A percentile compares a stretch with the other conserved stretches of the same genome.
phyloP scores from a whole-genome alignment of 2,888 invertebrate species.

The Latrodectus hesperus region DNA sequence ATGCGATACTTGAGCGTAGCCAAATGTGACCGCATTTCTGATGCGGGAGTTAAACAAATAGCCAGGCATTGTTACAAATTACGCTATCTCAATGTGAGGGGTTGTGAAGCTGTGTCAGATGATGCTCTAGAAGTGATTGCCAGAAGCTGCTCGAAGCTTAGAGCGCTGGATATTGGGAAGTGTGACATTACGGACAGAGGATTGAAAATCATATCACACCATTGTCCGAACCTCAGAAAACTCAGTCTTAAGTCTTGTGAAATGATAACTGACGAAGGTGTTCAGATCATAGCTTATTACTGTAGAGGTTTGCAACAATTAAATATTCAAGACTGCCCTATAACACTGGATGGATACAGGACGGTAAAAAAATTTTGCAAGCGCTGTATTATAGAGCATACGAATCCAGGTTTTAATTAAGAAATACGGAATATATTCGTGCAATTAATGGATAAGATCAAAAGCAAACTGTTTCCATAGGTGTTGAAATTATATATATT shows the following conservation, averaged over 20 bases:
- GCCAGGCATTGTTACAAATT: slow-evolving; percentile 91
- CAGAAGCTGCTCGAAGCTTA: slow-evolving; percentile 86
- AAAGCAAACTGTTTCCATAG: too few relatives aligned
- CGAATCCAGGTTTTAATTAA: slow-evolving; percentile 87
- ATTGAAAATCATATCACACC: slow-evolving; percentile 78
- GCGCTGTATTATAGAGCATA: slow-evolving; percentile 93
- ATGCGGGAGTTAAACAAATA: slow-evolving; percentile 90
- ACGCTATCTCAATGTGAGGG: slow-evolving; percentile 89
- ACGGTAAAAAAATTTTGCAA: slow-evolving; percentile 95
- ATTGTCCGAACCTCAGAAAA: slow-evolving; percentile 83
- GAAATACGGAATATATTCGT: too few relatives aligned
- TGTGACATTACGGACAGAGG: slow-evolving; percentile 95
- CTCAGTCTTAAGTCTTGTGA: slow-evolving; percentile 84
- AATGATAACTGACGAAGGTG: slow-evolving; percentile 90
- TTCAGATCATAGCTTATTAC: slow-evolving; percentile 91
- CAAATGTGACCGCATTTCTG: slow-evolving; percentile 89
- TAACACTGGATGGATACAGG: slow-evolving; percentile 90
- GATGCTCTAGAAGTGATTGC: slow-evolving; percentile 91
- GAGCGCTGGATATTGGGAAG: slow-evolving; percentile 92
- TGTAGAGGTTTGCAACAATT: slow-evolving; percentile 91
- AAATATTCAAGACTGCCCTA: slow-evolving; percentile 91
- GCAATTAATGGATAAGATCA: too few relatives aligned
- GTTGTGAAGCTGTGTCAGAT: slow-evolving; percentile 94
- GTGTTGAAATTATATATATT: too few relatives aligned
- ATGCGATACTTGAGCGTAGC: slow-evolving; percentile 96